Percentiles rank a stretch among this genome's conserved stretches.
These are phyloP conservation scores for Zoroaster sp. DNA, from an alignment of 53 echinoderm and acorn worm species.

Conservation along the genomic window DNA sequence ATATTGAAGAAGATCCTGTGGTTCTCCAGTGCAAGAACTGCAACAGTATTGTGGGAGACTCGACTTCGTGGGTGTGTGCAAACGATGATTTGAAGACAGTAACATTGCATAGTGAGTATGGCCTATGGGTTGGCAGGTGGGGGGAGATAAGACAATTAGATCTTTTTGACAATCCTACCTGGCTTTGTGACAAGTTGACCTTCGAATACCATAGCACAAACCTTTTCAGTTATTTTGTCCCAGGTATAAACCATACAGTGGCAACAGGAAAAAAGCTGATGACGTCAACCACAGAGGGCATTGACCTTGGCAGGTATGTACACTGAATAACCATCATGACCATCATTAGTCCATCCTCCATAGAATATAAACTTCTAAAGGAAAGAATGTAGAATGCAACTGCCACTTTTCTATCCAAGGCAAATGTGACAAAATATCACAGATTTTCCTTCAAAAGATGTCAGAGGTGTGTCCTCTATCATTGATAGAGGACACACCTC, in stretches of 20 bases:
- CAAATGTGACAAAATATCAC: too few relatives aligned
- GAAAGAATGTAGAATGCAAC: too few relatives aligned
- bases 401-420: too few relatives aligned
- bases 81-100: conserved; percentile 72
- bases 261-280: conserved; percentile 48
- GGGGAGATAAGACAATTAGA: neutral
- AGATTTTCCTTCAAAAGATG: too few relatives aligned
- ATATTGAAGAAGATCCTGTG: conserved; percentile 58
- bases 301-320: conserved; percentile 70
- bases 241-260: conserved; percentile 53
- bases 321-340: neutral
- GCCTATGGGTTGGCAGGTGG: neutral
- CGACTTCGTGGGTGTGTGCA: conserved; percentile 63
- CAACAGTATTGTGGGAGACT: conserved; percentile 70
- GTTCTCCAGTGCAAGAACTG: conserved; percentile 75
- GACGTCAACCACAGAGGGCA: conserved; percentile 65
- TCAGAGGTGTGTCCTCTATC: too few relatives aligned
- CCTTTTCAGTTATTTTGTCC: neutral
- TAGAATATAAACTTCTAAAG: too few relatives aligned
- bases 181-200: too few relatives aligned
- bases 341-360: too few relatives aligned
- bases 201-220: neutral
- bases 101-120: conserved; percentile 66
- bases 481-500: too few relatives aligned
- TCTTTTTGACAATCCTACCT: too few relatives aligned